phyloP scores from a whole-genome alignment of 2,888 invertebrate species.

The Ophioninae sp. region DNA sequence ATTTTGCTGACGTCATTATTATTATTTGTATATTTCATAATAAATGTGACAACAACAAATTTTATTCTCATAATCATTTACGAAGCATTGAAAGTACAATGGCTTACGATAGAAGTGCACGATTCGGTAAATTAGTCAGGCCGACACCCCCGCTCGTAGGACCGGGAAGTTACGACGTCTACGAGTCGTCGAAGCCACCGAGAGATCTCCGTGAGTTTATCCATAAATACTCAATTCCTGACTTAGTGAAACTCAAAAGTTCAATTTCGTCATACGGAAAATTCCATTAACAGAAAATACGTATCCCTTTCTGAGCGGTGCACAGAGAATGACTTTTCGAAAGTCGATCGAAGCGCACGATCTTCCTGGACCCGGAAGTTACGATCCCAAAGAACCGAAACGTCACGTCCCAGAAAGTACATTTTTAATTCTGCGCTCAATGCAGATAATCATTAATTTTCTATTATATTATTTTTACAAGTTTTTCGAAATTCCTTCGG shows the following conservation, averaged over 20 bases:
- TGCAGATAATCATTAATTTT: not conserved
- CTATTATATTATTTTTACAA: too few relatives aligned
- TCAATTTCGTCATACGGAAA: not conserved
- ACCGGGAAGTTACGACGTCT: slow-evolving; percentile 67
- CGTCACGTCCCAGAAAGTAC: slow-evolving; percentile 70
- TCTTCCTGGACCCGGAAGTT: slow-evolving; percentile 67
- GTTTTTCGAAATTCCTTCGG: not conserved
- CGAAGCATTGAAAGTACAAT: slow-evolving; percentile 45
- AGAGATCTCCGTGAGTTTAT: slow-evolving; percentile 64
- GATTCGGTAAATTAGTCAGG: slow-evolving; percentile 64
- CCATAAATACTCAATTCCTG: not conserved
- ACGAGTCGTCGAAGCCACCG: slow-evolving; percentile 52
- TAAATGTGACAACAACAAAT: not conserved
- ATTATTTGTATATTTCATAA: not conserved
- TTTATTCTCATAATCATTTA: not conserved
- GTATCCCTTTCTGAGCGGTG: slow-evolving; percentile 68
- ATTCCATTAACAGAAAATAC: slow-evolving; percentile 48
- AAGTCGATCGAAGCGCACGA: slow-evolving; percentile 58
- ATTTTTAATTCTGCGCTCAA: slow-evolving; percentile 19
- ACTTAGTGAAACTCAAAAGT: not conserved
- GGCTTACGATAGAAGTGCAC: slow-evolving; percentile 64
- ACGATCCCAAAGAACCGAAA: slow-evolving; percentile 60
- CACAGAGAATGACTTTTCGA: slow-evolving; percentile 60
- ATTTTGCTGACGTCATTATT: not conserved
- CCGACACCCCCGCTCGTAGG: slow-evolving; percentile 65